These are phyloP conservation scores for Drosophila rubida DNA, from an alignment of 2,888 invertebrate species.

Conservation along the genomic window DNA sequence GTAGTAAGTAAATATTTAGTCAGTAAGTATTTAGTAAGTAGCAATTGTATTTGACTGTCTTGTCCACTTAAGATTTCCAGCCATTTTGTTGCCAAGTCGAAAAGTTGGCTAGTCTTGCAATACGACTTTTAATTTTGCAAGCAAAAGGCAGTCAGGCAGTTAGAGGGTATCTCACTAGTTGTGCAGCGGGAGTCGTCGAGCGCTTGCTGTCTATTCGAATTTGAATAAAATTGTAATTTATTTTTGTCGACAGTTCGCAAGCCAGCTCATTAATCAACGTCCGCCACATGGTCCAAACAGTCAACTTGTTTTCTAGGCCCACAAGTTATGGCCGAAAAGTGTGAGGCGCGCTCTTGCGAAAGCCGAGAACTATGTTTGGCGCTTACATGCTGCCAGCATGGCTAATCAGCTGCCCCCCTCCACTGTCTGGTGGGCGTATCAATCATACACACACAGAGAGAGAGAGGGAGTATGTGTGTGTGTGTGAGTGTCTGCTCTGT, in stretches of 20 bases:
- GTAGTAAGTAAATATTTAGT: no score
- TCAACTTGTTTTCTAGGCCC: slow-evolving; percentile 43
- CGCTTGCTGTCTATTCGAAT: slow-evolving; percentile 35
- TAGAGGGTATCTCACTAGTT: slow-evolving; percentile 14
- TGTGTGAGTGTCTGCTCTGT: not conserved
- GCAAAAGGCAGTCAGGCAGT: no score
- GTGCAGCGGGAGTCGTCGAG: no score
- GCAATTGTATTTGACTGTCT: no score
- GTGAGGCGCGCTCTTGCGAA: not conserved
- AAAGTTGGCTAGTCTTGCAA: no score
- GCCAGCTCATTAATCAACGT: slow-evolving; percentile 72
- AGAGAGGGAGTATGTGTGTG: not conserved
- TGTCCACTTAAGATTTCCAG: no score
- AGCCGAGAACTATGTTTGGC: slow-evolving; percentile 6
- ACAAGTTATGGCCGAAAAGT: slow-evolving; percentile 23
- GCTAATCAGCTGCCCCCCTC: slow-evolving; percentile 59
- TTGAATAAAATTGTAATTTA: slow-evolving; percentile 76
- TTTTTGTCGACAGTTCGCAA: slow-evolving; percentile 68
- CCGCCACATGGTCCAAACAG: slow-evolving; percentile 35
- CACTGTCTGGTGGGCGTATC: slow-evolving; percentile 69
- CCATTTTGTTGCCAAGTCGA: no score
- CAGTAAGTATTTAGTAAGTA: no score
- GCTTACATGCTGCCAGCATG: slow-evolving; percentile 53
- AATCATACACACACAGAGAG: slow-evolving; percentile 43
- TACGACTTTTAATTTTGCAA: no score